phyloP scores from a whole-genome alignment of 2,888 invertebrate species.

The Eugnorisma glareosa region DNA sequence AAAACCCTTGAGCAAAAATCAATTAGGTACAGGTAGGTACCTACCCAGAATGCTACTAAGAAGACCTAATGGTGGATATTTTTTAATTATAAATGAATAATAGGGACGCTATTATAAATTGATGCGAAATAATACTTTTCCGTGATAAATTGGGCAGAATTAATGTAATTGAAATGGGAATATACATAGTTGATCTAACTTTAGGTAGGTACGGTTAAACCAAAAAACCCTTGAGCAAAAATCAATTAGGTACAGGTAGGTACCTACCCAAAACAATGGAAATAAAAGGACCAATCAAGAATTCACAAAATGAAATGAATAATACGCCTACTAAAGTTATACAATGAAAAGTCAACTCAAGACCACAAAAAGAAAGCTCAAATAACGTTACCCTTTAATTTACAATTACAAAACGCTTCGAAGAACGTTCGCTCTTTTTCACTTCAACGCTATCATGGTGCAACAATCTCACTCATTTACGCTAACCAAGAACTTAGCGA shows the following conservation, averaged over 20 bases:
- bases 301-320: slow-evolving; percentile 13
- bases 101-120: not conserved
- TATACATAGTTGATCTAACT: not conserved
- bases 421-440: slow-evolving; percentile 54
- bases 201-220: not conserved
- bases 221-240: not conserved
- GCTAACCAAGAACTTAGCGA: slow-evolving; percentile 68
- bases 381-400: slow-evolving; percentile 36
- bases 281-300: slow-evolving; percentile 32
- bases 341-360: slow-evolving; percentile 29
- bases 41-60: too few species aligned
- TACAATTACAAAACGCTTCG: slow-evolving; percentile 46
- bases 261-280: not conserved
- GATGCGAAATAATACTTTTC: not conserved
- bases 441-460: slow-evolving; percentile 66
- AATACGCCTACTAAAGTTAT: slow-evolving; percentile 12
- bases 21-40: not conserved
- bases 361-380: slow-evolving; percentile 13
- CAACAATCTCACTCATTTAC: slow-evolving; percentile 71
- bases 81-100: not conserved
- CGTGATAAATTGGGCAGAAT: not conserved
- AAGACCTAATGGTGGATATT: too few species aligned
- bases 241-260: not conserved
- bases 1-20: not conserved
- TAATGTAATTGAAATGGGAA: not conserved